Base-by-base conservation (phyloP, 2,113 vertebrate genomes). In the Anser cygnoides region DNA sequence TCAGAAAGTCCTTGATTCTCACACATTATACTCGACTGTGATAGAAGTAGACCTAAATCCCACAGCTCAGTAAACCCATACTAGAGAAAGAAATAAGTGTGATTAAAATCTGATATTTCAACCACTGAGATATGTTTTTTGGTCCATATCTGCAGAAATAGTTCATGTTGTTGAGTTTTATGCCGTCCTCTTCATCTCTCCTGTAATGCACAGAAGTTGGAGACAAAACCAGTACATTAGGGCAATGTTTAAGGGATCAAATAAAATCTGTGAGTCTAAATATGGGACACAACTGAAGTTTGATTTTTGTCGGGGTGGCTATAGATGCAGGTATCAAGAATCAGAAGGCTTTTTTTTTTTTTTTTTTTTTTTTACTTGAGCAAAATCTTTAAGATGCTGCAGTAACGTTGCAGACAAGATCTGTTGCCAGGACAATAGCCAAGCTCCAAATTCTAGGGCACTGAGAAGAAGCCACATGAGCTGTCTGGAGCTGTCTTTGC, bases 31-130 rank as follows among this genome's bases (percentile, higher is more conserved):
- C 8, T 61, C n/a, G 73, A 11, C 19, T 44, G 14, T 0, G 10
- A 62, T 59, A 35, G 13, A 90, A 50, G 37, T 9, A 87, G 68
- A 58, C 5, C 29, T 61, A 68, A 77, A 84, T 63, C 44, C 55
- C 23, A 22, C 7, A 68, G 10, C 4, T 76, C 33, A 4, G 0
- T 37, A 84, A 33, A 2, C 7, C 6, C 0, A 0, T n/a, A 9
- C 20, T 66, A 66, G 35, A 73, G 17, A 78, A 89, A 22, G 23
- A 35, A 4, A 67, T 35, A 76, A 2, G 1, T 39, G 35, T 46
- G 12, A 84, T 87, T 63, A 57, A 78, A 62, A 82, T 57, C 20
- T 79, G 62, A 73, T 84, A 22, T 29, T 68, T 73, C 43, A 80
- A 61, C 33, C 10, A 33, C 35, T 43, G 39, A 81, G 6, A 13